These are phyloP conservation scores for Coremacera marginata DNA, from an alignment of 2,888 invertebrate species.

Conservation along the genomic window DNA sequence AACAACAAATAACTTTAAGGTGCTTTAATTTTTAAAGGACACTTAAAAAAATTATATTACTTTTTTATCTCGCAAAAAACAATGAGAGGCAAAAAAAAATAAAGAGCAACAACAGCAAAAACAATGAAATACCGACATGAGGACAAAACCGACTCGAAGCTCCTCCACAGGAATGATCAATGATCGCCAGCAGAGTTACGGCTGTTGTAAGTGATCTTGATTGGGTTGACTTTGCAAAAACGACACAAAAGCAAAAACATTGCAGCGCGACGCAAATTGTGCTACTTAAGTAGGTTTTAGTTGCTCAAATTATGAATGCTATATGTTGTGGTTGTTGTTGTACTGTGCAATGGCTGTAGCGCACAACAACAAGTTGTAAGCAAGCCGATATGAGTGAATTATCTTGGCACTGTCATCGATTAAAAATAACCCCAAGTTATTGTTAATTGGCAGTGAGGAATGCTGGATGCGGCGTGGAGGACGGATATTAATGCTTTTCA, in stretches of 20 bases:
- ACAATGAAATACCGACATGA: neutral
- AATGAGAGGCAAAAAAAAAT: neutral
- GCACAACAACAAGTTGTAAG: neutral
- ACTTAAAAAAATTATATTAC: too few relatives aligned
- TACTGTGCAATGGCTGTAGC: neutral
- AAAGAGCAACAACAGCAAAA: neutral
- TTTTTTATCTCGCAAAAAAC: neutral
- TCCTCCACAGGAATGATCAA: slow-evolving; percentile 36
- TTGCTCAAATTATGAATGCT: slow-evolving; percentile 34
- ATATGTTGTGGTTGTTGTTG: slow-evolving; percentile 4
- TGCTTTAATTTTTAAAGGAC: too few relatives aligned
- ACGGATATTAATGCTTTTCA: too few relatives aligned
- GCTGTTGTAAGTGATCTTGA: slow-evolving; percentile 30
- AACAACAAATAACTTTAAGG: neutral
- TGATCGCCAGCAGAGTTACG: slow-evolving; percentile 30
- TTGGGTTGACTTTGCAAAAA: slow-evolving; percentile 9
- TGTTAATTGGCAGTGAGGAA: slow-evolving; percentile 30
- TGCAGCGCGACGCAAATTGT: neutral
- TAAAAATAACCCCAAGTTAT: slow-evolving; percentile 27
- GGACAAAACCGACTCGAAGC: neutral
- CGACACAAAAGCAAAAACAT: slow-evolving; percentile 1
- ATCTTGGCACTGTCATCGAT: slow-evolving; percentile 28
- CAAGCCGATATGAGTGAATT: slow-evolving; percentile 10
- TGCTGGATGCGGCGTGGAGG: neutral
- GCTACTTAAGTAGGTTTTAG: slow-evolving; percentile 7